phyloP scores from a whole-genome alignment of 35 echinoderm and acorn worm species.

The Amphiura filiformis region DNA sequence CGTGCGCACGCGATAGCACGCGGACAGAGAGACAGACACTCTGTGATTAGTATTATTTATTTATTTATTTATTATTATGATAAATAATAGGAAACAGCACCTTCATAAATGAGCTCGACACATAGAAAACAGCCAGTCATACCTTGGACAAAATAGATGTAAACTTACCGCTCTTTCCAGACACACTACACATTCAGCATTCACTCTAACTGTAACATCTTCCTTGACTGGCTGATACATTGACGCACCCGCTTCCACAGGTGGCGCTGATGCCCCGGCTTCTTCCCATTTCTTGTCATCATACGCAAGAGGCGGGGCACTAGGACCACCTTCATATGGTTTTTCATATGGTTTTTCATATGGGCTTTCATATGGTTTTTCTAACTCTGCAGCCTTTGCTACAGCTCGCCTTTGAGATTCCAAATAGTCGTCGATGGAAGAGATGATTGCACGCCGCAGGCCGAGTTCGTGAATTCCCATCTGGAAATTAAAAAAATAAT shows the following conservation, averaged over 20 bases:
- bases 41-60: too few species aligned
- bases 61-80: too few species aligned
- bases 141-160: too few species aligned
- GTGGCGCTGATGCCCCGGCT: not conserved
- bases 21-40: too few species aligned
- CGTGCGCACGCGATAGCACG: too few species aligned
- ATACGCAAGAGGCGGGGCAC: not conserved
- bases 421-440: slow-evolving; percentile 38
- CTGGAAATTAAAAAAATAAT: slow-evolving; percentile 27
- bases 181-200: slow-evolving; percentile 90
- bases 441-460: slow-evolving; percentile 42
- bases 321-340: not conserved
- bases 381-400: slow-evolving; percentile 52
- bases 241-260: slow-evolving; percentile 3
- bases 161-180: slow-evolving; percentile 84
- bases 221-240: slow-evolving; percentile 14
- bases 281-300: slow-evolving; percentile 24
- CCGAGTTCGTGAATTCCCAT: slow-evolving; percentile 65
- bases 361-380: slow-evolving; percentile 3
- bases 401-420: slow-evolving; percentile 45
- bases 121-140: too few species aligned
- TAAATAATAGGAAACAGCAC: too few species aligned
- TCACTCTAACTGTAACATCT: slow-evolving; percentile 83
- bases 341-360: not conserved
- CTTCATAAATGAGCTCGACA: too few species aligned